Conservation (phyloP, 2,113 vertebrate species). For the Enhydra lutris region DNA sequence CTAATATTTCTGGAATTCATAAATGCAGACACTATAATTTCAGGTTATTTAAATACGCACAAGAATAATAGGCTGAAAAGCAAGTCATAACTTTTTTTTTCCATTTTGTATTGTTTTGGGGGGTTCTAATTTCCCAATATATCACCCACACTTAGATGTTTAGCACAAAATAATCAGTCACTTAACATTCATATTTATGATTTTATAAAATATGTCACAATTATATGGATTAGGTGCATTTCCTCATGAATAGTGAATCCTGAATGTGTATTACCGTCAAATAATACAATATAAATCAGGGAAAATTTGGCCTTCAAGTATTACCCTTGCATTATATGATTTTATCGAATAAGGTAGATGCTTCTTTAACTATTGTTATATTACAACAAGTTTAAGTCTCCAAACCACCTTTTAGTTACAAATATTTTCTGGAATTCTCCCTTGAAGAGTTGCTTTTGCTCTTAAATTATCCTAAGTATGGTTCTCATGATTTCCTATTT, state of each 20-base stretch:
- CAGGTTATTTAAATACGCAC: slow-evolving; percentile 21
- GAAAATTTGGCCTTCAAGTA: background rate
- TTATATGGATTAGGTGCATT: slow-evolving; percentile 49
- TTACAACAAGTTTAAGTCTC: slow-evolving; percentile 18
- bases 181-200: slow-evolving; percentile 13
- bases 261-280: slow-evolving; percentile 27
- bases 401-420: background rate
- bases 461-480: background rate
- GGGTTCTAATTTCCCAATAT: slow-evolving; percentile 23
- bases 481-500: background rate
- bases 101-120: background rate
- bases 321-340: background rate
- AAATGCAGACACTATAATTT: background rate
- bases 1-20: slow-evolving; percentile 11
- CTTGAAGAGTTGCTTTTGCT: background rate
- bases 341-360: background rate
- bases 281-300: slow-evolving; percentile 2
- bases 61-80: slow-evolving; percentile 58
- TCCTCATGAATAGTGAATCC: slow-evolving; percentile 40
- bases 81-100: slow-evolving; percentile 34
- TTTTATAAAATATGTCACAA: slow-evolving; percentile 14
- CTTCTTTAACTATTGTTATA: slow-evolving; percentile 22
- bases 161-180: slow-evolving; percentile 31
- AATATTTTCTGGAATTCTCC: background rate
- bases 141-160: slow-evolving; percentile 53